Percentiles rank a stretch among this genome's conserved stretches.
These are phyloP conservation scores for Chiridota heheva DNA, from an alignment of 35 echinoderm and acorn worm species.

Conservation along the genomic window DNA sequence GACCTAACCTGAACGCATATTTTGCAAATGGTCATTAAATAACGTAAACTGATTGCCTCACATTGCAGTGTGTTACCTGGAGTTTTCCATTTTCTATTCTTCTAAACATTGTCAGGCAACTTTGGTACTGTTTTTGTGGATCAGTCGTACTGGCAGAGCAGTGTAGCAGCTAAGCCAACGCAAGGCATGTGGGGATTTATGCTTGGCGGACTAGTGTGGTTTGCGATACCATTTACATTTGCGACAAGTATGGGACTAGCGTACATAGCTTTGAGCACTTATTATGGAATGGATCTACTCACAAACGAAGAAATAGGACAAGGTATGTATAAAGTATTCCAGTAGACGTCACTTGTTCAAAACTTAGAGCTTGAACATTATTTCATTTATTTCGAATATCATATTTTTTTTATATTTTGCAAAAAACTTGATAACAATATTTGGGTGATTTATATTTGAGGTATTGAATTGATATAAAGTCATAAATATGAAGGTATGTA, in stretches of 20 bases:
- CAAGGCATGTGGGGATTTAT: slow-evolving; percentile 98
- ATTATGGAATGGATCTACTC: slow-evolving; percentile 62
- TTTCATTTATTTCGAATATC: background rate
- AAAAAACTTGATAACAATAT: too few relatives aligned
- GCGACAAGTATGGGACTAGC: slow-evolving; percentile 91
- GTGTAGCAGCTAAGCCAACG: slow-evolving; percentile 92
- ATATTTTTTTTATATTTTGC: too few relatives aligned
- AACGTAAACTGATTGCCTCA: too few relatives aligned
- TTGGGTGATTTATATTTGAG: too few relatives aligned
- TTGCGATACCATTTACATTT: slow-evolving; percentile 93
- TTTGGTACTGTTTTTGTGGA: slow-evolving; percentile 97
- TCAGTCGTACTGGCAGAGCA: slow-evolving; percentile 99
- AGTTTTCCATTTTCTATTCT: too few relatives aligned
- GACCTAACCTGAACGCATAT: too few relatives aligned
- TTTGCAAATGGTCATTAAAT: too few relatives aligned
- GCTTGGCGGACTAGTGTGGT: slow-evolving; percentile 86
- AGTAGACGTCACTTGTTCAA: background rate
- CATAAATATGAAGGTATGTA: too few relatives aligned
- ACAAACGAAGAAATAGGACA: slow-evolving; percentile 45
- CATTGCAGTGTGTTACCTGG: too few relatives aligned
- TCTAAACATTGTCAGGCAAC: too few relatives aligned
- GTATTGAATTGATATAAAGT: background rate
- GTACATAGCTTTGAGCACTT: slow-evolving; percentile 73
- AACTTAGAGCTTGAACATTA: background rate
- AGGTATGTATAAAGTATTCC: slow-evolving; percentile 55